Evolutionary conservation across 1,140 invertebrate genomes (phyloP).

Genomic region (Pseudomyrmex sp.): DNA sequence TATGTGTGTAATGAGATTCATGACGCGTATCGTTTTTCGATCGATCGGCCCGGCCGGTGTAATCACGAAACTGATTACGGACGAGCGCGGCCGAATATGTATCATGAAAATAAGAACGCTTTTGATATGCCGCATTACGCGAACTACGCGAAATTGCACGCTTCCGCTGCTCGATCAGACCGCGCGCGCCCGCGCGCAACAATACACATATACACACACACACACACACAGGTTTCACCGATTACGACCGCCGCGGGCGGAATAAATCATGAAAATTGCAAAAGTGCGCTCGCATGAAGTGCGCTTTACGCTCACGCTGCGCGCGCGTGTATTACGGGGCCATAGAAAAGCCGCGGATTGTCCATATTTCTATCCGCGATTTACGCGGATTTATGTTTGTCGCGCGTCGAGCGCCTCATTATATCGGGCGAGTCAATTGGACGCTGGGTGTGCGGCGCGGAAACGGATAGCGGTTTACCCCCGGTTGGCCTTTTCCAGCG

Average conservation of each 20-base stretch:
- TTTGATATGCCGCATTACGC: constrained; percentile 31
- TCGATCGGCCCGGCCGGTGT: constrained; percentile 5
- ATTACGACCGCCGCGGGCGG: constrained; percentile 41
- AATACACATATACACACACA: background rate
- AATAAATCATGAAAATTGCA: constrained; percentile 54
- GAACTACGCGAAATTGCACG: constrained; percentile 15
- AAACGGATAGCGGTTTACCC: constrained; percentile 29
- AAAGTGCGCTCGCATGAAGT: constrained; percentile 8
- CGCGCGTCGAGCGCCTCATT: constrained; percentile 16
- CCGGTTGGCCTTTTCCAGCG: constrained; percentile 23
- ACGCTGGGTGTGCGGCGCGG: constrained; percentile 3
- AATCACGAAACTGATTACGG: constrained; percentile 49
- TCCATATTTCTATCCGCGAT: constrained; percentile 50
- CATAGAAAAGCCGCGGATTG: background rate
- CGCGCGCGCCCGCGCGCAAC: background rate
- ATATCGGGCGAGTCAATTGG: constrained; percentile 52
- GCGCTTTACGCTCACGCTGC: constrained; percentile 2
- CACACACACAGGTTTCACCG: constrained; percentile 14
- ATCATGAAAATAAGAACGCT: constrained; percentile 53
- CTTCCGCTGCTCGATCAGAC: constrained; percentile 24
- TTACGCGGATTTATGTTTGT: constrained; percentile 50
- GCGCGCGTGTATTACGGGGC: constrained; percentile 23
- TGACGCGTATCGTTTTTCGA: constrained; percentile 41
- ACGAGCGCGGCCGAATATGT: background rate
- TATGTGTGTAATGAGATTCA: constrained; percentile 43